These are phyloP conservation scores for Caranx ignobilis DNA, from an alignment of 2,113 vertebrate species.

Conservation along the genomic window DNA sequence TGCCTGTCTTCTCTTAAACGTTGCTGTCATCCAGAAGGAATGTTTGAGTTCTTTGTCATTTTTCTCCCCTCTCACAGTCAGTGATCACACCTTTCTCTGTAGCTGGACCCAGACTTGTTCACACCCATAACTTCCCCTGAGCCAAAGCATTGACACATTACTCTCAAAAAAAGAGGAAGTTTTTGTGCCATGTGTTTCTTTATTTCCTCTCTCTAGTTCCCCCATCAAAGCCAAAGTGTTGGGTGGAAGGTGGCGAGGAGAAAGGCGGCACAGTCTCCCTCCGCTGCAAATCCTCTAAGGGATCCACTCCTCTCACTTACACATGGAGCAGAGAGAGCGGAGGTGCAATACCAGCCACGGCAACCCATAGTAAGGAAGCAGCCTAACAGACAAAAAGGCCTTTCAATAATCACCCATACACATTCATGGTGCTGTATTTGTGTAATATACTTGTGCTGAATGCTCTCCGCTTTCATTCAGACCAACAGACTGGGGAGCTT, in stretches of 20 bases:
- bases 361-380: conserved; percentile 66
- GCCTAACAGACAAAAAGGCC: not conserved
- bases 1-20: conserved; percentile 1
- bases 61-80: not conserved
- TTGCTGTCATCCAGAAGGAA: conserved; percentile 43
- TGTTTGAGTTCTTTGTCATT: not conserved
- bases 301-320: conserved; percentile 86
- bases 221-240: conserved; percentile 87
- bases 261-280: conserved; percentile 84
- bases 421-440: conserved; percentile 10
- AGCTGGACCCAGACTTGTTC: not conserved
- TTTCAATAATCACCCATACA: not conserved
- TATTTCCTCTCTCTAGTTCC: conserved; percentile 76
- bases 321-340: conserved; percentile 86
- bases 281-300: conserved; percentile 83
- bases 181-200: conserved; percentile 4
- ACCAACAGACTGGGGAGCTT: conserved; percentile 83
- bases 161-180: not conserved
- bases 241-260: conserved; percentile 84
- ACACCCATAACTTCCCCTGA: not conserved
- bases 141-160: not conserved
- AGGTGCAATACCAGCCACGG: conserved; percentile 66
- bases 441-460: conserved; percentile 15
- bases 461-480: conserved; percentile 68
- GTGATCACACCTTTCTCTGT: not conserved